Evolutionary conservation across 1,140 invertebrate genomes (phyloP).

Genomic region (Drosophila pseudoananassae): DNA sequence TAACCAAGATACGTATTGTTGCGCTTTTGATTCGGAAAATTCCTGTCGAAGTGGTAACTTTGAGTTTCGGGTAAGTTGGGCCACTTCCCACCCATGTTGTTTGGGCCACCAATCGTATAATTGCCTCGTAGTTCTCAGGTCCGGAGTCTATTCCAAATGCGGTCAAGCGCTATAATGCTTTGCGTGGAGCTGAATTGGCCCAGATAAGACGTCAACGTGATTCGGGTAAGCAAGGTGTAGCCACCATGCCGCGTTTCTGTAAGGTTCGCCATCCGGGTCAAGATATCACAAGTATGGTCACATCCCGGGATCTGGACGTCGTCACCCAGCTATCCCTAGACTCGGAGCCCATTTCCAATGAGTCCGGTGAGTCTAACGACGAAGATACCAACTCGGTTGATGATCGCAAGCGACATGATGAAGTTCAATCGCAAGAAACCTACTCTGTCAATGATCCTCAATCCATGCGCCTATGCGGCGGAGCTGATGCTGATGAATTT

Average conservation of each 20-base stretch:
- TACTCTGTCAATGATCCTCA: not conserved
- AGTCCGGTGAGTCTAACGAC: not conserved
- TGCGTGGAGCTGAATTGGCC: constrained; percentile 60
- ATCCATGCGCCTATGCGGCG: constrained; percentile 17
- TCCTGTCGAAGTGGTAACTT: constrained; percentile 24
- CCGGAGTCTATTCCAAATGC: constrained; percentile 63
- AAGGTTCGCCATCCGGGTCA: constrained; percentile 48
- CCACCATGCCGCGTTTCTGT: constrained; percentile 44
- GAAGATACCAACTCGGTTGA: not conserved
- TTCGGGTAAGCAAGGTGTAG: not conserved
- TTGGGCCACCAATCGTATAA: not conserved
- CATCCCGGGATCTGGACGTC: constrained; percentile 50
- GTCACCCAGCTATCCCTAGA: constrained; percentile 60
- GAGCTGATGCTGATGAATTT: constrained; percentile 4
- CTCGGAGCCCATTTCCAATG: not conserved
- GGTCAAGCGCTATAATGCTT: constrained; percentile 55
- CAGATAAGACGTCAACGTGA: constrained; percentile 28
- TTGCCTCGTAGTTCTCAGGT: constrained; percentile 45
- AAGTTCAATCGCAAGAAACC: too few relatives aligned
- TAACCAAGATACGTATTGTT: constrained; percentile 24
- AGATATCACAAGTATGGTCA: constrained; percentile 61
- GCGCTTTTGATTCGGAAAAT: constrained; percentile 8
- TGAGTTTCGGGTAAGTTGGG: constrained; percentile 65
- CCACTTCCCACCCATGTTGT: not conserved
- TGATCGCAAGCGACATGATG: not conserved